A percentile compares a stretch with the other conserved stretches of the same genome.
phyloP scores from a whole-genome alignment of 1,140 invertebrate genomes.

The Trachelipus rathkii region DNA sequence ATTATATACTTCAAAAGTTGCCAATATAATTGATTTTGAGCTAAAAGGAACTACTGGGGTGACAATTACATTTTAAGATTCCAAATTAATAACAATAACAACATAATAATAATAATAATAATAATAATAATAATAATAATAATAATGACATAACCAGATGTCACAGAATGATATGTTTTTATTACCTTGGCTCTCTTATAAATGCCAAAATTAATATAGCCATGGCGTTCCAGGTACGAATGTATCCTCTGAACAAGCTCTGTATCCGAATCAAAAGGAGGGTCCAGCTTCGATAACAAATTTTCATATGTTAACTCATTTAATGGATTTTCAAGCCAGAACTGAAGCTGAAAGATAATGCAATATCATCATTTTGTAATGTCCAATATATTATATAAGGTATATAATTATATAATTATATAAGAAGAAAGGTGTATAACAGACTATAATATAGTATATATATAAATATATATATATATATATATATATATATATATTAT shows the following conservation, averaged over 20 bases:
- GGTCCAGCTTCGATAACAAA: conserved; percentile 74
- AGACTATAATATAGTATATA: no score
- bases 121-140: neutral
- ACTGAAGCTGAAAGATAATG: conserved; percentile 64
- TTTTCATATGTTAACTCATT: conserved; percentile 80
- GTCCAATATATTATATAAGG: no score
- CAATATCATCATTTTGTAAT: neutral
- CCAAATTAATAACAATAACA: no score
- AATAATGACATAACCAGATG: neutral
- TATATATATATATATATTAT: no score
- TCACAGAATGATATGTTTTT: neutral
- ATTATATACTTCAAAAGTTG: no score
- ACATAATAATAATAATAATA: neutral
- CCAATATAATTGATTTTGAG: no score
- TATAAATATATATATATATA: no score
- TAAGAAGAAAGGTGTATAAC: no score
- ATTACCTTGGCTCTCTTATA: conserved; percentile 76
- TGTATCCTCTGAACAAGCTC: conserved; percentile 77
- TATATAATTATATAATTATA: no score
- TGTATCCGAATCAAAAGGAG: conserved; percentile 87
- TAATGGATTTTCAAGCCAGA: conserved; percentile 95
- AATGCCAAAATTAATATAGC: conserved; percentile 97
- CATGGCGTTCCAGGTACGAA: conserved; percentile 89
- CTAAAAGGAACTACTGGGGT: no score
- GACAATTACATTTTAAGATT: no score